These are phyloP conservation scores for Flexamia atlantica DNA, from an alignment of 2,888 invertebrate genomes.

Conservation along the genomic window DNA sequence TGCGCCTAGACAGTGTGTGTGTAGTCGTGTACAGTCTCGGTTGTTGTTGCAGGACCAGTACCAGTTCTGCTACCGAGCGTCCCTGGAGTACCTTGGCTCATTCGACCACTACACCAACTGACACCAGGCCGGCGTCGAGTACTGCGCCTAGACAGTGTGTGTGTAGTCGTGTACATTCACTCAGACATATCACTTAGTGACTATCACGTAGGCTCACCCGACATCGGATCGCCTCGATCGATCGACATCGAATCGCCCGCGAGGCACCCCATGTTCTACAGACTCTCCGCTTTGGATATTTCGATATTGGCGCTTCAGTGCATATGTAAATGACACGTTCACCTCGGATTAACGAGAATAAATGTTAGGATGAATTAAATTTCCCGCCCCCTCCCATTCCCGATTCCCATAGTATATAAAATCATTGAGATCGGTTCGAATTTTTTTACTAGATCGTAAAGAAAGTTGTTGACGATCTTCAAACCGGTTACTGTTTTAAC, in stretches of 20 bases:
- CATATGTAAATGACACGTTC: slow-evolving; percentile 41
- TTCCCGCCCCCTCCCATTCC: background rate
- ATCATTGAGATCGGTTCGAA: slow-evolving; percentile 15
- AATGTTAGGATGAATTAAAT: slow-evolving; percentile 44
- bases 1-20: slow-evolving; percentile 52
- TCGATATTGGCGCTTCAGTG: slow-evolving; percentile 53
- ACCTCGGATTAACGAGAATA: slow-evolving; percentile 9
- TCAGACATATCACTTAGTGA: slow-evolving; percentile 48
- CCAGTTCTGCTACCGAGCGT: slow-evolving; percentile 99
- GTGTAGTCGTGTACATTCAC: slow-evolving; percentile 45
- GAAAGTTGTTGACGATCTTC: slow-evolving; percentile 2
- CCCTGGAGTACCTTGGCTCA: slow-evolving; percentile 98
- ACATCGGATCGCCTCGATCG: slow-evolving; percentile 13
- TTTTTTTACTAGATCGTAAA: slow-evolving; percentile 29
- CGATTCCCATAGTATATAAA: slow-evolving; percentile 29
- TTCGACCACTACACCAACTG: slow-evolving; percentile 94
- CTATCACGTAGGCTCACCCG: slow-evolving; percentile 38
- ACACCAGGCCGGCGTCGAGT: slow-evolving; percentile 54
- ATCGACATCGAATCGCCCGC: slow-evolving; percentile 6
- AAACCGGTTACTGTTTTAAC: slow-evolving; percentile 1
- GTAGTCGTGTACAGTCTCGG: slow-evolving; percentile 49
- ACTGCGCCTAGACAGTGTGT: slow-evolving; percentile 55
- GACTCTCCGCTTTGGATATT: slow-evolving; percentile 26
- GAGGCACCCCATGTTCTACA: background rate
- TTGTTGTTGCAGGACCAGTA: slow-evolving; percentile 96